Evolutionary conservation across 2,888 invertebrate species (phyloP), one percentile per base, ranked within the genome.

Genomic region (Sminthurides aquaticus): DNA sequence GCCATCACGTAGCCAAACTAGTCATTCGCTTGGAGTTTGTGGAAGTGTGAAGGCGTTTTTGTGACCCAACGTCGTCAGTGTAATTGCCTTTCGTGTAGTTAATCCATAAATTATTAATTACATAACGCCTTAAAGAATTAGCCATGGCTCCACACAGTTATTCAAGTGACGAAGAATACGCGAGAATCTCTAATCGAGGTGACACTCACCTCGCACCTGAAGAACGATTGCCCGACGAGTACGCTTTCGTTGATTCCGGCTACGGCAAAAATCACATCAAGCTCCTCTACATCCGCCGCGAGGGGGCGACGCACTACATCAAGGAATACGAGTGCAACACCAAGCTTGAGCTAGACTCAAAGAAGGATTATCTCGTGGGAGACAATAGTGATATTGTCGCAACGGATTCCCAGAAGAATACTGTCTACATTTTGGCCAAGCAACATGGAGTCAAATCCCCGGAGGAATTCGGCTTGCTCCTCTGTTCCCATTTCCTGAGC

Each of bases 361-460:
- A 86, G 76, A 85, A 85, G 70, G 89, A 90, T 70, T 90, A 88
- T 78, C 79, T 86, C 0, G 76, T 82, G 69, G 87, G 87, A n/a
- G 87, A 90, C 78, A 90, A 90, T 76, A 83, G 85, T 60, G 87
- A 88, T 76, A 87, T 90, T 67, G 86, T 90, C 22, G 89, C 89
- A 15, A 90, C 90, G 0, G 67, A 68, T 49, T 87, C 89, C 0
- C 90, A 90, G 77, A 90, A 90, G 79, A 90, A 90, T 76, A 89
- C 89, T 1, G 86, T 90, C 48, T 90, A 89, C 76, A 78, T 90
- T 49, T 78, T 90, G 72, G 90, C 90, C 5, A 89, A 89, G 76
- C 87, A 88, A 75, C 82, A 87, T 76, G 90, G 89, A 58, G 84
- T 90, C 67, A 85, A 85, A 73, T 86, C 86, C 27, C 88, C 89